Conservation (phyloP, 1,140 invertebrate genomes). For the Drosophila arizonae region DNA sequence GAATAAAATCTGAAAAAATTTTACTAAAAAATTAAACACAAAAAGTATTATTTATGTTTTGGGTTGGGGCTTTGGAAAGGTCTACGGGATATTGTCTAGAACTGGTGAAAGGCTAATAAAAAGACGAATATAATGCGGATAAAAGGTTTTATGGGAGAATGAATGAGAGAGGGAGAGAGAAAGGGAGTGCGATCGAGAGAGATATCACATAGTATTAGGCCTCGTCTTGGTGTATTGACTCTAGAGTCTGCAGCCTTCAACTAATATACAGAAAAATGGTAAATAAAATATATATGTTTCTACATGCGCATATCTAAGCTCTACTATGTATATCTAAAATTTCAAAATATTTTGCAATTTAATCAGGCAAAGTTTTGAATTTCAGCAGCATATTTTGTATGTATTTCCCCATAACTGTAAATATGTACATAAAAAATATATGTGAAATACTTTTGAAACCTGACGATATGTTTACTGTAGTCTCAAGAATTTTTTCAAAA, state of each 20-base stretch:
- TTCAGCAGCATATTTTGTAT: background rate
- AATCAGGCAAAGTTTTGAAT: background rate
- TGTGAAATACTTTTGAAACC: slow-evolving; percentile 1
- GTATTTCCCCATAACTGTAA: too few species aligned
- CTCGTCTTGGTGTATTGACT: too few species aligned
- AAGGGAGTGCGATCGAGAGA: too few species aligned
- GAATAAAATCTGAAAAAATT: slow-evolving; percentile 67
- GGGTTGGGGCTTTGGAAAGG: background rate
- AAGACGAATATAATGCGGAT: too few species aligned
- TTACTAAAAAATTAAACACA: slow-evolving; percentile 69
- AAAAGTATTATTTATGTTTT: slow-evolving; percentile 22
- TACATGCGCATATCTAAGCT: background rate
- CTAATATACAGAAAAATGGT: too few species aligned
- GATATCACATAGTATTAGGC: too few species aligned
- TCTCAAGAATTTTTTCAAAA: slow-evolving; percentile 5
- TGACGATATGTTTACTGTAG: slow-evolving; percentile 6
- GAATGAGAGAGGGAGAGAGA: too few species aligned
- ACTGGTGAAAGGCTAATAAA: slow-evolving; percentile 30
- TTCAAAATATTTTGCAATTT: slow-evolving; percentile 50
- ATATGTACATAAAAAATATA: background rate
- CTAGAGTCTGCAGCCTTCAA: too few species aligned
- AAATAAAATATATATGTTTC: background rate
- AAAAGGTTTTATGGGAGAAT: too few species aligned
- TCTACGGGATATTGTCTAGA: background rate
- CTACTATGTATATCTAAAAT: slow-evolving; percentile 30